phyloP scores from a whole-genome alignment of 2,113 vertebrate species.

The Corythornis madagascariensis region DNA sequence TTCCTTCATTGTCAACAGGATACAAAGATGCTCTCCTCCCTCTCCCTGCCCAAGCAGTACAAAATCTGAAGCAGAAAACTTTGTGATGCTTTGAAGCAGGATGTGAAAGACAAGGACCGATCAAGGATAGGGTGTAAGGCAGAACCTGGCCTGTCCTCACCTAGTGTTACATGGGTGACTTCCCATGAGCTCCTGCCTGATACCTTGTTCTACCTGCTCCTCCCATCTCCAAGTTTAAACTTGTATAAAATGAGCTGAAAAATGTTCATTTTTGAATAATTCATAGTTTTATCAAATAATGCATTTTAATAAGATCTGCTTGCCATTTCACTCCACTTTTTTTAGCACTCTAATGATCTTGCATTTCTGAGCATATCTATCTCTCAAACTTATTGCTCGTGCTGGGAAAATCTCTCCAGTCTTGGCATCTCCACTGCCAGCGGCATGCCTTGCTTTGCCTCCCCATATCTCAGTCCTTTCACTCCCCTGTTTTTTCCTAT shows the following conservation, averaged over 20 bases:
- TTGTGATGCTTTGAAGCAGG: background rate
- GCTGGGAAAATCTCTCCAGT: background rate
- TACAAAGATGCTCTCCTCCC: background rate
- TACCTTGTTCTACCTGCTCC: background rate
- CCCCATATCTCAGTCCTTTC: background rate
- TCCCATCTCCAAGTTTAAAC: background rate
- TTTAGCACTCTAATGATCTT: background rate
- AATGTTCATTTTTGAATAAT: slow-evolving; percentile 15
- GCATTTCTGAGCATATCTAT: background rate
- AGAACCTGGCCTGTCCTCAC: background rate
- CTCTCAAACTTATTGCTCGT: background rate
- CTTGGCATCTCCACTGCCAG: background rate
- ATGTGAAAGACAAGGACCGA: background rate
- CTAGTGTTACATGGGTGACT: background rate
- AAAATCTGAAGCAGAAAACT: background rate
- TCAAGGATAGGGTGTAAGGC: background rate
- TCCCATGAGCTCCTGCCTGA: background rate
- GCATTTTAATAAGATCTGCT: slow-evolving; percentile 19
- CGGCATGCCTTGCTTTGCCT: background rate
- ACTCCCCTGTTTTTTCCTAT: background rate
- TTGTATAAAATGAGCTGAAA: background rate
- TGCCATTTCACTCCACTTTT: background rate
- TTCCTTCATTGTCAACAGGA: background rate
- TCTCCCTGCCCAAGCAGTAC: background rate
- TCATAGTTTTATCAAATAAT: slow-evolving; percentile 10